phyloP scores from a whole-genome alignment of 1,140 invertebrate genomes.

The Armadillidium nasatum region DNA sequence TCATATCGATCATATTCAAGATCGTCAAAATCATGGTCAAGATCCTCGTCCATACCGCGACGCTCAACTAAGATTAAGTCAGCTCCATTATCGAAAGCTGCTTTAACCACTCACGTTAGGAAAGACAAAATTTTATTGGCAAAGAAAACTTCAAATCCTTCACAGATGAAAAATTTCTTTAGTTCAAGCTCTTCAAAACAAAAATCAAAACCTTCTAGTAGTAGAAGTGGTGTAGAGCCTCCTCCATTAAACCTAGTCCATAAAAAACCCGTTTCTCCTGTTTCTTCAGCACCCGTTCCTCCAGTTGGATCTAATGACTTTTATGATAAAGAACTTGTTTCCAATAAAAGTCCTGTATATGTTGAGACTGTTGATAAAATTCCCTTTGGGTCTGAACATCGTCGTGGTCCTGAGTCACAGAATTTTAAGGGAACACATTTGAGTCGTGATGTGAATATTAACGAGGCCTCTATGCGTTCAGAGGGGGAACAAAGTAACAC shows the following conservation, averaged over 20 bases:
- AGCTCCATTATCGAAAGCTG: background rate
- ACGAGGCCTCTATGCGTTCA: constrained; percentile 27
- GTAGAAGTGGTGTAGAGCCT: no score
- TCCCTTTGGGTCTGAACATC: background rate
- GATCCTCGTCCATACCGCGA: background rate
- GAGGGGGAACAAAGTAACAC: constrained; percentile 23
- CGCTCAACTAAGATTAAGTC: background rate
- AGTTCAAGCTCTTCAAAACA: no score
- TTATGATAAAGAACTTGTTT: background rate
- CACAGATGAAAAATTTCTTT: no score
- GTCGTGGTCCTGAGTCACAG: background rate
- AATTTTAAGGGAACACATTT: background rate
- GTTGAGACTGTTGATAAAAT: background rate
- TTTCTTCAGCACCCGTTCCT: background rate
- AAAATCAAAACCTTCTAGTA: no score
- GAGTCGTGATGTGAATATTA: background rate
- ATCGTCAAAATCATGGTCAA: constrained; percentile 27
- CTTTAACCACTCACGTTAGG: background rate
- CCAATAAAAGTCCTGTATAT: background rate
- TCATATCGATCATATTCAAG: constrained; percentile 42
- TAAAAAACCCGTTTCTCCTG: no score
- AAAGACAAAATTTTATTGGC: background rate
- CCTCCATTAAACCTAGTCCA: no score
- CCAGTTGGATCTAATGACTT: background rate
- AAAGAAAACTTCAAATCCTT: no score